Evolutionary conservation across 2,113 vertebrate species (phyloP).

Genomic region (Cisticola juncidis): DNA sequence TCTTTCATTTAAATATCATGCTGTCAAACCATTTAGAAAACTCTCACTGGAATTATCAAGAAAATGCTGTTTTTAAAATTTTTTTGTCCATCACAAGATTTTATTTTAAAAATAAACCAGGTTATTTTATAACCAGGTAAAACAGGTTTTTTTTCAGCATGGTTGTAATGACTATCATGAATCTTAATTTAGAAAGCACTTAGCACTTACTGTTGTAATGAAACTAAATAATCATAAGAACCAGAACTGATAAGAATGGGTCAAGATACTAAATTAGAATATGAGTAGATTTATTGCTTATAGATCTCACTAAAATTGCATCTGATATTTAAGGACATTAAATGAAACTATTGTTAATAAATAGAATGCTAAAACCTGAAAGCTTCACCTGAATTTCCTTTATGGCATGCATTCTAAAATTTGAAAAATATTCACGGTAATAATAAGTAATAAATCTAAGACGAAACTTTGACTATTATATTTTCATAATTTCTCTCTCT

Average conservation of each 20-base stretch:
- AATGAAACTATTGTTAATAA: conserved; percentile 28
- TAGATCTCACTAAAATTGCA: conserved; percentile 15
- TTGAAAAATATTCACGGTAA: conserved; percentile 25
- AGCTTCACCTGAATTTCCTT: not conserved
- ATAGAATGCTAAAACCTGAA: not conserved
- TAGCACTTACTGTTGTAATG: conserved; percentile 2
- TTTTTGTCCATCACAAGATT: not conserved
- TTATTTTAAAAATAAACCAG: not conserved
- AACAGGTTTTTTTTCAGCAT: not conserved
- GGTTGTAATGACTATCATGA: not conserved
- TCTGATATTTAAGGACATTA: not conserved
- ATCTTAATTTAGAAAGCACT: conserved; percentile 44
- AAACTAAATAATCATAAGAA: conserved; percentile 29
- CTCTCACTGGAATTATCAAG: not conserved
- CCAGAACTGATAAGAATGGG: conserved; percentile 28
- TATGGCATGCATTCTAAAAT: not conserved
- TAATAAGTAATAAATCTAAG: conserved; percentile 34
- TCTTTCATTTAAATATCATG: not conserved
- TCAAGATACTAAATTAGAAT: conserved; percentile 37
- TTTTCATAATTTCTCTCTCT: conserved; percentile 21
- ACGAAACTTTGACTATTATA: not conserved
- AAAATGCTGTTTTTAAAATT: not conserved
- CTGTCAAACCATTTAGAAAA: not conserved
- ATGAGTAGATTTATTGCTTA: conserved; percentile 27
- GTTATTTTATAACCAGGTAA: not conserved